These are phyloP conservation scores for Callaeas wilsoni DNA, from an alignment of 2,113 vertebrate genomes.

Conservation along the genomic window DNA sequence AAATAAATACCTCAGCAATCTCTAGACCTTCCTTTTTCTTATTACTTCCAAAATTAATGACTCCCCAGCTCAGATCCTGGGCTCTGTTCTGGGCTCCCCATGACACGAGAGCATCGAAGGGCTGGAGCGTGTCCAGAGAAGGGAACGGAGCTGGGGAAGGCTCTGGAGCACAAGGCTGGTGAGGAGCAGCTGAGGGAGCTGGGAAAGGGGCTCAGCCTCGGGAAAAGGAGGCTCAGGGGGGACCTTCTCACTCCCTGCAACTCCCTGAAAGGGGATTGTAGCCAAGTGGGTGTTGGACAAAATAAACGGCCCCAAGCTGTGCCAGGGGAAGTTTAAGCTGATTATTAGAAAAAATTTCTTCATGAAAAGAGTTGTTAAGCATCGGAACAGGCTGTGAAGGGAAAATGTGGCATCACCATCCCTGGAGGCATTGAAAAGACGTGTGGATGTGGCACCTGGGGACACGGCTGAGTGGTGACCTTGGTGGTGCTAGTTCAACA, in stretches of 20 bases:
- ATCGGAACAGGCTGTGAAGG: not conserved
- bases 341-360: not conserved
- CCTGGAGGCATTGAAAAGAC: not conserved
- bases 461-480: not conserved
- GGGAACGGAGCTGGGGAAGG: not conserved
- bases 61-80: too few relatives aligned
- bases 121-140: accelerated
- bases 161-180: not conserved
- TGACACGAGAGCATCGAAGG: accelerated
- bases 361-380: not conserved
- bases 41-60: not conserved
- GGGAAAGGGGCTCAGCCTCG: not conserved
- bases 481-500: not conserved
- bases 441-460: not conserved
- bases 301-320: accelerated
- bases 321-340: not conserved
- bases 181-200: not conserved
- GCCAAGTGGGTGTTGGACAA: not conserved
- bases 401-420: not conserved
- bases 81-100: not conserved
- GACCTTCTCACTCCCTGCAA: accelerated
- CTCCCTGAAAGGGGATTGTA: not conserved
- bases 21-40: not conserved
- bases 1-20: not conserved
- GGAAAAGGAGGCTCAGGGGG: not conserved